Evolutionary conservation across 2,113 vertebrate species (phyloP).

Genomic region (Accipiter cooperii): DNA sequence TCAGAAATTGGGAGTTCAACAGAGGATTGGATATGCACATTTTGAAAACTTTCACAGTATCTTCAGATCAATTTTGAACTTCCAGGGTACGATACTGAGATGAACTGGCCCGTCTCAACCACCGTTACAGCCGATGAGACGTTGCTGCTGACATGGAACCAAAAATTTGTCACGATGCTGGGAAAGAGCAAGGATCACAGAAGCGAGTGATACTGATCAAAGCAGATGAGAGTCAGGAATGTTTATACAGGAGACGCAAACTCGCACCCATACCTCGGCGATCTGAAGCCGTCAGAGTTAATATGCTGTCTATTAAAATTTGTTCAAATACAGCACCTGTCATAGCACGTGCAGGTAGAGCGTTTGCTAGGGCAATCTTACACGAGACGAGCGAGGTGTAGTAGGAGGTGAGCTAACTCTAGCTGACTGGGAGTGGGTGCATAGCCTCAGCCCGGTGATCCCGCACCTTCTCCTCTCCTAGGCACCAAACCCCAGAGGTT

Average conservation of each 20-base stretch:
- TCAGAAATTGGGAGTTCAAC: neutral
- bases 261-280: neutral
- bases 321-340: constrained; percentile 47
- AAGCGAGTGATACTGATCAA: constrained; percentile 55
- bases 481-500: neutral
- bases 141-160: neutral
- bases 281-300: constrained; percentile 34
- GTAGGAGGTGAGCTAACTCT: neutral
- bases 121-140: neutral
- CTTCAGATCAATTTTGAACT: neutral
- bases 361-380: constrained; percentile 13
- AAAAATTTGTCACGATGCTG: neutral
- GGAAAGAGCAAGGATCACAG: neutral
- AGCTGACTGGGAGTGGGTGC: neutral
- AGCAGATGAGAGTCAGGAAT: constrained; percentile 56
- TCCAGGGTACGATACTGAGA: neutral
- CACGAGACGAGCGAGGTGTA: neutral
- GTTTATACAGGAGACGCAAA: constrained; percentile 23
- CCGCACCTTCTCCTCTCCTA: neutral
- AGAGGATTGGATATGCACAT: rapidly evolving
- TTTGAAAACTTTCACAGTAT: neutral
- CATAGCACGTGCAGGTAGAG: neutral
- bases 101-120: neutral
- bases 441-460: neutral
- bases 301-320: constrained; percentile 58